Conservation (phyloP, 2,888 invertebrate species). For the Venusia cambrica region DNA sequence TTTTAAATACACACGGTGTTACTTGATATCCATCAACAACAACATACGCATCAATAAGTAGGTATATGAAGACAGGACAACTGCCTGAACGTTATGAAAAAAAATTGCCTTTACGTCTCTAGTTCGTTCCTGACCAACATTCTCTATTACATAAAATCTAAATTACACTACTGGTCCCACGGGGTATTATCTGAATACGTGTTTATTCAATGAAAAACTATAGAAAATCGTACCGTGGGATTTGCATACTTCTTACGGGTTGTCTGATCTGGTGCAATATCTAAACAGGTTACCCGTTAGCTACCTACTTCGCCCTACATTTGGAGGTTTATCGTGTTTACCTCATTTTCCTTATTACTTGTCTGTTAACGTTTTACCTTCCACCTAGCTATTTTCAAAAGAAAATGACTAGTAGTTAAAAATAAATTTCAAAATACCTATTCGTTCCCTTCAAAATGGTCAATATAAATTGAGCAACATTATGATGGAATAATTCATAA, state of each 20-base stretch:
- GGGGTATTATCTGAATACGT: conserved; percentile 53
- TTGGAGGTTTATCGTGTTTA: conserved; percentile 23
- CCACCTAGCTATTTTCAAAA: conserved; percentile 75
- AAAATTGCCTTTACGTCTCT: no score
- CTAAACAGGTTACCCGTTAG: no score
- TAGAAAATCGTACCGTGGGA: conserved; percentile 32
- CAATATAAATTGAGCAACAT: conserved; percentile 76
- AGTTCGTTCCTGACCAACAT: no score
- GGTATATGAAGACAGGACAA: conserved; percentile 6
- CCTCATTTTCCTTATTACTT: conserved; percentile 34
- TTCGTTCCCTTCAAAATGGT: conserved; percentile 68
- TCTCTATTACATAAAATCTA: conserved; percentile 31
- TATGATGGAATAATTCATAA: conserved; percentile 76
- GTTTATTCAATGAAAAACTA: conserved; percentile 37
- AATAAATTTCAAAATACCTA: conserved; percentile 55
- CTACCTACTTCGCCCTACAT: conserved; percentile 22
- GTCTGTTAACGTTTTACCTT: conserved; percentile 47
- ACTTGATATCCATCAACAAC: conserved; percentile 6
- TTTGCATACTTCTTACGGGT: conserved; percentile 35
- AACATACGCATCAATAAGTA: conserved; percentile 4
- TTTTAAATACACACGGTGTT: conserved; percentile 15
- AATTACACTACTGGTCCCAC: conserved; percentile 58
- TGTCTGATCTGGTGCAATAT: conserved; percentile 23
- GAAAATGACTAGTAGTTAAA: conserved; percentile 76
- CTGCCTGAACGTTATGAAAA: conserved; percentile 5